Evolutionary conservation across 2,797 vertebrate species (phyloP).

Genomic region (Tinamus major): DNA sequence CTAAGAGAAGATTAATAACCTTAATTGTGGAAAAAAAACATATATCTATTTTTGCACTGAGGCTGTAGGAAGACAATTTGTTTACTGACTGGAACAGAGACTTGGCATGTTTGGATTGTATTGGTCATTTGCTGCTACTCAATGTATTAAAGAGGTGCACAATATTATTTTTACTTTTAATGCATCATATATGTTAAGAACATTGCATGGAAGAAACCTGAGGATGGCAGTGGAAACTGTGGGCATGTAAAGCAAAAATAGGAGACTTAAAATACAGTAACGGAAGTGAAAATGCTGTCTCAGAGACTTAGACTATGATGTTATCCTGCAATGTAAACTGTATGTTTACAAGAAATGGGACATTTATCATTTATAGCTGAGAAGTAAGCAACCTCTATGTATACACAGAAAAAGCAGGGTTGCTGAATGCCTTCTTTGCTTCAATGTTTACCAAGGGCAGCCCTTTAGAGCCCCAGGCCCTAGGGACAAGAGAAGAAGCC

Average conservation of each 20-base stretch:
- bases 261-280: background rate
- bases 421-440: too few relatives aligned
- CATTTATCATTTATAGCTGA: background rate
- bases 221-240: background rate
- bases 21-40: background rate
- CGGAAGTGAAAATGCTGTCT: background rate
- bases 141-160: background rate
- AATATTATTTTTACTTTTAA: background rate
- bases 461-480: too few relatives aligned
- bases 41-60: background rate
- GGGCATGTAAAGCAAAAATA: background rate
- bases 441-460: too few relatives aligned
- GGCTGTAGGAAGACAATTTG: background rate
- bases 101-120: background rate
- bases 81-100: background rate
- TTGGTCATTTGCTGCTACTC: background rate
- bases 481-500: too few relatives aligned
- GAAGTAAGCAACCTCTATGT: background rate
- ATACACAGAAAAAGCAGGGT: too few relatives aligned
- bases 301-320: background rate
- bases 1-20: background rate
- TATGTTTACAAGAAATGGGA: background rate
- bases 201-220: background rate
- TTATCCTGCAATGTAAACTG: background rate
- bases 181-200: background rate